Evolutionary conservation across 1,140 invertebrate species (phyloP).

Genomic region (Drosophila saltans): DNA sequence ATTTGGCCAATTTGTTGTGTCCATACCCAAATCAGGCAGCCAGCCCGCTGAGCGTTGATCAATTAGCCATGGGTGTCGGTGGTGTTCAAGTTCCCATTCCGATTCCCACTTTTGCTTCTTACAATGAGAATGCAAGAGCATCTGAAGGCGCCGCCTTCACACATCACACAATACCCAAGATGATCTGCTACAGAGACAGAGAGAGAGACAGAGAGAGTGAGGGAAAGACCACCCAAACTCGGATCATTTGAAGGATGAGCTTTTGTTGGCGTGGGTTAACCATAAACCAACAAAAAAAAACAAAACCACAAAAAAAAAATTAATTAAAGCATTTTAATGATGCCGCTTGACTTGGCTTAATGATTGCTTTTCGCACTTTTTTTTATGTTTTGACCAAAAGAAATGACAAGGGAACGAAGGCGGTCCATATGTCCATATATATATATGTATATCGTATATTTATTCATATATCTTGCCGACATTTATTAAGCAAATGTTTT

Average conservation of each 20-base stretch:
- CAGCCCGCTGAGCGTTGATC: slow-evolving; percentile 67
- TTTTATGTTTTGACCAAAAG: background rate
- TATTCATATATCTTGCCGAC: slow-evolving; percentile 18
- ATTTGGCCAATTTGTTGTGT: slow-evolving; percentile 76
- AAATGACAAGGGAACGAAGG: slow-evolving; percentile 11
- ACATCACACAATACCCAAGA: slow-evolving; percentile 9
- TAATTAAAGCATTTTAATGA: slow-evolving; percentile 79
- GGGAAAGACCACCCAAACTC: slow-evolving; percentile 61
- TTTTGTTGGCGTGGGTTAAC: slow-evolving; percentile 45
- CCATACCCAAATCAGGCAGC: slow-evolving; percentile 69
- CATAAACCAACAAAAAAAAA: slow-evolving; percentile 23
- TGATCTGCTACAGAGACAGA: background rate
- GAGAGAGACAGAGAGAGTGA: background rate
- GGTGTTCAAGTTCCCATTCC: slow-evolving; percentile 43
- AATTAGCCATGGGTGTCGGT: slow-evolving; percentile 73
- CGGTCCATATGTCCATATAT: background rate
- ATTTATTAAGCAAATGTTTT: slow-evolving; percentile 77
- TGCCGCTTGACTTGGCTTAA: slow-evolving; percentile 57
- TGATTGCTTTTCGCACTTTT: slow-evolving; percentile 78
- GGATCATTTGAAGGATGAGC: slow-evolving; percentile 62
- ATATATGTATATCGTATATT: background rate
- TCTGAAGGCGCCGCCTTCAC: slow-evolving; percentile 68
- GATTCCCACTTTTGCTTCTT: slow-evolving; percentile 33
- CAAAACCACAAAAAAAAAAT: slow-evolving; percentile 56
- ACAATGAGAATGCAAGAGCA: slow-evolving; percentile 42